phyloP scores from a whole-genome alignment of 2,888 invertebrate genomes.

The Panorpa germanica region DNA sequence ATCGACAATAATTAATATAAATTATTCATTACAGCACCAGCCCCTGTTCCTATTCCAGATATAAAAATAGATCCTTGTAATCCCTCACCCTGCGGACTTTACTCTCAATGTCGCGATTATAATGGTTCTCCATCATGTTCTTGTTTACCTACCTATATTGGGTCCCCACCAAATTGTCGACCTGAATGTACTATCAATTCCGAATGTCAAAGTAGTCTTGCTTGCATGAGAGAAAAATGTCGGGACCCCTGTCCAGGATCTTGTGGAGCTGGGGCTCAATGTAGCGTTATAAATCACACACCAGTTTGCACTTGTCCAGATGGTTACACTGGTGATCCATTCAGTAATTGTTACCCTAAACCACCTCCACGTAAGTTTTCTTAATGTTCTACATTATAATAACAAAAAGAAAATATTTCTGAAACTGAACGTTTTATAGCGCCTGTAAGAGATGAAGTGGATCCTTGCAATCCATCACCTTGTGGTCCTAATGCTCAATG shows the following conservation, averaged over 20 bases:
- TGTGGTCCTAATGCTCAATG: slow-evolving; percentile 32
- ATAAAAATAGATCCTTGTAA: slow-evolving; percentile 33
- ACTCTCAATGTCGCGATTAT: slow-evolving; percentile 34
- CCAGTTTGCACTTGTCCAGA: slow-evolving; percentile 40
- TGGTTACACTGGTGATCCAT: slow-evolving; percentile 41
- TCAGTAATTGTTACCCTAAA: slow-evolving; percentile 33
- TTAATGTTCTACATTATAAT: background rate
- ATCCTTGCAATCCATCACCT: slow-evolving; percentile 29
- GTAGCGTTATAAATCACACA: slow-evolving; percentile 38
- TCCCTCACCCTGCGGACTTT: slow-evolving; percentile 47
- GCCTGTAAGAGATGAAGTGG: slow-evolving; percentile 24
- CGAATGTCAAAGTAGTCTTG: slow-evolving; percentile 43
- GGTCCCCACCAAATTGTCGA: slow-evolving; percentile 45
- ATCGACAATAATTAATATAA: slow-evolving; percentile 16
- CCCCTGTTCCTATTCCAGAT: slow-evolving; percentile 19
- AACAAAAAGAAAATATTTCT: background rate
- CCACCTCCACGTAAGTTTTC: slow-evolving; percentile 29
- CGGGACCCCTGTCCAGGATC: slow-evolving; percentile 49
- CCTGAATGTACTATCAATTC: slow-evolving; percentile 46
- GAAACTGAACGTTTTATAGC: slow-evolving; percentile 14
- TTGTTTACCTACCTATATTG: slow-evolving; percentile 36
- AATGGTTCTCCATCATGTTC: slow-evolving; percentile 37
- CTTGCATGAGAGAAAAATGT: slow-evolving; percentile 45
- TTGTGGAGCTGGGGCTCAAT: slow-evolving; percentile 36
- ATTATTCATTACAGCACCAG: slow-evolving; percentile 16